These are phyloP conservation scores for Myoxocephalus aenaeus DNA, from an alignment of 2,797 vertebrate genomes.

Conservation along the genomic window DNA sequence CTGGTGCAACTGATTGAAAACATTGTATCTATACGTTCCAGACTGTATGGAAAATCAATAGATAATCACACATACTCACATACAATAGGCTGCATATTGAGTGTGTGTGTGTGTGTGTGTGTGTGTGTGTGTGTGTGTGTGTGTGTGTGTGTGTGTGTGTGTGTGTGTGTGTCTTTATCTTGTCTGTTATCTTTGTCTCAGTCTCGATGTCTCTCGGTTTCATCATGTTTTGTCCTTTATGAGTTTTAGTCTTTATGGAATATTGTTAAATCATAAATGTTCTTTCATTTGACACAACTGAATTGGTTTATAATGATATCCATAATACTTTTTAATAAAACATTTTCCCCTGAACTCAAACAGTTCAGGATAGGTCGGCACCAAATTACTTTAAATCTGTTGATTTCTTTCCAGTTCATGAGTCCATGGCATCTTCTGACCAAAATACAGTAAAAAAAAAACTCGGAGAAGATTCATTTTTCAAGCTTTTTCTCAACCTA, in stretches of 20 bases:
- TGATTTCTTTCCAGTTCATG: neutral
- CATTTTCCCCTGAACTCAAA: neutral
- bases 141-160: too few species aligned
- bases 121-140: neutral
- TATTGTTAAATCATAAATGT: neutral
- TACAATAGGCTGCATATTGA: neutral
- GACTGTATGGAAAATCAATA: conserved; percentile 24
- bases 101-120: conserved; percentile 1
- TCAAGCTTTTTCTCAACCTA: neutral
- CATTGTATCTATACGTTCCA: conserved; percentile 7
- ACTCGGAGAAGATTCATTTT: neutral
- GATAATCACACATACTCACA: conserved; percentile 26
- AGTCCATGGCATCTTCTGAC: neutral
- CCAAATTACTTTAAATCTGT: neutral
- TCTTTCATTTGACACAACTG: too few species aligned
- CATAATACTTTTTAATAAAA: too few species aligned
- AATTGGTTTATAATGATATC: neutral
- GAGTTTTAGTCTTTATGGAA: neutral
- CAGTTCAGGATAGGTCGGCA: neutral
- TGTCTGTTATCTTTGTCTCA: neutral
- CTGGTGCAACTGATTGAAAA: neutral
- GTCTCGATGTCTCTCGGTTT: too few species aligned
- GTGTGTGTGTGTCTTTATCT: neutral
- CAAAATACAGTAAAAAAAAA: neutral
- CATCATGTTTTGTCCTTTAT: neutral